A percentile compares a stretch with the other conserved stretches of the same genome.
Conservation (phyloP, 2,797 vertebrate genomes). For the Myotis findleyi region DNA sequence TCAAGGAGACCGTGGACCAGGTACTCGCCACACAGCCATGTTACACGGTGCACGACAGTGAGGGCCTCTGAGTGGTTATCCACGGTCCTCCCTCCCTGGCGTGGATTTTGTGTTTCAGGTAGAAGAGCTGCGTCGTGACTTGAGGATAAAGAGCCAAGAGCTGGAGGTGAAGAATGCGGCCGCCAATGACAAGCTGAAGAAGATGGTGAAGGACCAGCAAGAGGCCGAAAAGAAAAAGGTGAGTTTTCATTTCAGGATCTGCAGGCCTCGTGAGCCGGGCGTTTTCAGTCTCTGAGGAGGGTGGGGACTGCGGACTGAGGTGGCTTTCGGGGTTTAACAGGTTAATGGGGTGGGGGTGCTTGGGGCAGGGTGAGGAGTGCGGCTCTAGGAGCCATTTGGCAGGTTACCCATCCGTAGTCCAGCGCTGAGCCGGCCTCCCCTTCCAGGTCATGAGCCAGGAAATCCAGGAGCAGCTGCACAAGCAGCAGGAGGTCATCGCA, state of each 20-base stretch:
- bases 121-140: conserved; percentile 96
- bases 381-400: fast-evolving
- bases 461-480: conserved; percentile 98
- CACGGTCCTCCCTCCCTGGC: fast-evolving
- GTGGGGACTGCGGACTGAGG: fast-evolving
- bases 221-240: conserved; percentile 99
- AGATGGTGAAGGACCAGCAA: conserved; percentile 99
- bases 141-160: conserved; percentile 99
- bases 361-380: fast-evolving
- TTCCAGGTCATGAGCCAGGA: conserved; percentile 98
- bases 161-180: conserved; percentile 98
- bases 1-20: conserved; percentile 99
- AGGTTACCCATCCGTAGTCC: fast-evolving
- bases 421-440: not conserved
- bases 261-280: fast-evolving
- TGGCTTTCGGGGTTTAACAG: fast-evolving
- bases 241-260: fast-evolving
- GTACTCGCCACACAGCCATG: conserved; percentile 63
- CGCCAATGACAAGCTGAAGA: conserved; percentile 99
- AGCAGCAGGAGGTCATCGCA: conserved; percentile 97
- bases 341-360: not conserved
- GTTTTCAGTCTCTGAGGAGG: fast-evolving
- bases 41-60: too few species aligned
- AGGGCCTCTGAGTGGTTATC: not conserved
- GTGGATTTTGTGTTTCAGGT: conserved; percentile 86